Base-by-base conservation (phyloP, 2,113 vertebrate genomes). In the Brachypteracias leptosomus region DNA sequence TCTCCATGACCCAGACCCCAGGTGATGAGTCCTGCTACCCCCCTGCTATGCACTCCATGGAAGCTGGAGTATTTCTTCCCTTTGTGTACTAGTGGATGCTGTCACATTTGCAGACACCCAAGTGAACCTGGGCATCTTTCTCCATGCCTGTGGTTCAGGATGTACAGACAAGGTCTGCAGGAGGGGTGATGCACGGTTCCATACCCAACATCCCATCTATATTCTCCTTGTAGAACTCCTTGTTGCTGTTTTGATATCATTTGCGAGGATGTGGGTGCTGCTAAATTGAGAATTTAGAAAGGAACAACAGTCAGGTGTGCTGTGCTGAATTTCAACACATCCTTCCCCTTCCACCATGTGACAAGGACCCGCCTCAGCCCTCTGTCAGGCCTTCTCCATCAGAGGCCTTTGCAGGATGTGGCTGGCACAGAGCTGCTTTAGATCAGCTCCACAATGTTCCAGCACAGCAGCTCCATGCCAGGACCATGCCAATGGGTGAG, bases 51-150 rank as follows among this genome's bases (percentile, higher is more conserved):
- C 28, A 7, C 14, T 65, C 63, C 46, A 33, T 55, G 54, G 54
- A 77, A 58, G 42, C 36, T 67, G 57, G 22, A 35, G 14, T 7
- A 6, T 49, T 78, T 44, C 36, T 52, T 40, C 61, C 31, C 15
- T 2, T 28, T 1, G 0, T 12, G 20, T 12, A 1, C 28, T 11
- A 21, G 28, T 4, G 6, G 55, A 28, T 62, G 7, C 36, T 62
- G 49, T 29, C 13, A 40, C 2, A 0, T 90, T 20, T 80, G 38
- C 28, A 57, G 49, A 7, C 17, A 26, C 25, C 17, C 18, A 44
- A 40, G 29, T 1, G 3, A 52, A 49, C 33, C 18, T 38, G 17
- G 29, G 33, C 46, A 26, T 33, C 61, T 29, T 75, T 25, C 24
- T n/a, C 19, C 20, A 3, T 26, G 46, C 58, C 71, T 2, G 5